phyloP scores from a whole-genome alignment of 1,140 invertebrate species.

The Proales similis region DNA sequence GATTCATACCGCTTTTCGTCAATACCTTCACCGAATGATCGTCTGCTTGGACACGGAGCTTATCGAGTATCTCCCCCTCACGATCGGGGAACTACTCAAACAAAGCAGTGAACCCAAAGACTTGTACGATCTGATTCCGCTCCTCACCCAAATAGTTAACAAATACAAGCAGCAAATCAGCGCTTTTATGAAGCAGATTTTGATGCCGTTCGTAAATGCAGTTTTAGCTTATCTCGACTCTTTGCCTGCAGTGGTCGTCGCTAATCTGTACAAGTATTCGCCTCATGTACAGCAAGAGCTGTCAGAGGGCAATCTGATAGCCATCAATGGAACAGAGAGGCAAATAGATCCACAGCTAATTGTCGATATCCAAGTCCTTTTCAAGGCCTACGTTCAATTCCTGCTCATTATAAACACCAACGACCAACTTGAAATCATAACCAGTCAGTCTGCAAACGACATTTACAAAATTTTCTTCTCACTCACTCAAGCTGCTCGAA shows the following conservation, averaged over 20 bases:
- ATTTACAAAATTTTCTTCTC: slow-evolving; percentile 36
- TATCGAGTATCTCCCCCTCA: slow-evolving; percentile 57
- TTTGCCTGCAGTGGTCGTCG: not conserved
- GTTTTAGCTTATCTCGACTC: slow-evolving; percentile 25
- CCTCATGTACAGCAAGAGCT: not conserved
- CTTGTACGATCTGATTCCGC: slow-evolving; percentile 59
- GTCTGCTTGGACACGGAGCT: slow-evolving; percentile 60
- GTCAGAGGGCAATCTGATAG: not conserved
- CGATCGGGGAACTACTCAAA: slow-evolving; percentile 56
- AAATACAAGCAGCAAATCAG: slow-evolving; percentile 55
- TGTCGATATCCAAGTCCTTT: slow-evolving; percentile 25
- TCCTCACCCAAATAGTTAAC: slow-evolving; percentile 59
- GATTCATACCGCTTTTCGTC: slow-evolving; percentile 54
- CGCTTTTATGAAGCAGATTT: slow-evolving; percentile 1
- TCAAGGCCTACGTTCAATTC: slow-evolving; percentile 35
- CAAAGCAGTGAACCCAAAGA: slow-evolving; percentile 52
- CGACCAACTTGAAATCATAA: slow-evolving; percentile 24
- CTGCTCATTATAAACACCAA: slow-evolving; percentile 25
- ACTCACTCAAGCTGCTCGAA: slow-evolving; percentile 27
- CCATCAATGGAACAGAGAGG: not conserved
- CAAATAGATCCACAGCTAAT: slow-evolving; percentile 21
- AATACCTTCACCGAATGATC: slow-evolving; percentile 60
- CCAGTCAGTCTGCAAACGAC: slow-evolving; percentile 12
- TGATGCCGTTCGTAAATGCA: slow-evolving; percentile 44
- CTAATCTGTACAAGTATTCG: no score